phyloP scores from a whole-genome alignment of 2,888 invertebrate species.

The Resseliella maxima region DNA sequence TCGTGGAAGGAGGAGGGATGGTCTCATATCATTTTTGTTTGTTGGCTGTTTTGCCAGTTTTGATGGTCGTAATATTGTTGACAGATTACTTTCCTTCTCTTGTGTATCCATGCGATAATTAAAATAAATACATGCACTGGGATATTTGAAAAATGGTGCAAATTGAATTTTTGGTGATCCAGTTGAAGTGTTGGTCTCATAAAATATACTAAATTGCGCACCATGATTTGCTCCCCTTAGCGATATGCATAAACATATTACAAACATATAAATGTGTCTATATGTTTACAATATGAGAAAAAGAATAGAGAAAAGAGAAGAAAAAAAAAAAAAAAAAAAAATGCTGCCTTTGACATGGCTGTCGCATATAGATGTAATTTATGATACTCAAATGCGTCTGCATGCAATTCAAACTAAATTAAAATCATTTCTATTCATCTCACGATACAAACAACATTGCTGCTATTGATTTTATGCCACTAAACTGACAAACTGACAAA shows the following conservation, averaged over 20 bases:
- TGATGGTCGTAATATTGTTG: conserved; percentile 31
- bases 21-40: neutral
- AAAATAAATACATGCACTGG: conserved; percentile 51
- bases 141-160: conserved; percentile 44
- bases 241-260: neutral
- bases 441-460: neutral
- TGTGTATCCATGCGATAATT: neutral
- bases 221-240: neutral
- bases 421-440: conserved; percentile 41
- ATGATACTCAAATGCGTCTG: conserved; percentile 2
- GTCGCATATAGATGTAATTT: conserved; percentile 44
- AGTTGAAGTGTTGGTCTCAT: conserved; percentile 22
- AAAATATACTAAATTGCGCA: neutral
- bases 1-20: too few species aligned
- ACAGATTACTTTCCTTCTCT: conserved; percentile 31
- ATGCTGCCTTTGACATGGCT: neutral
- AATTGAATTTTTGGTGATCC: conserved; percentile 35
- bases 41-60: neutral
- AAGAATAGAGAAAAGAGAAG: neutral
- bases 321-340: neutral
- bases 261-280: neutral
- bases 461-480: neutral
- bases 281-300: neutral
- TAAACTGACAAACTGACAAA: neutral
- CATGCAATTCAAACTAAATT: conserved; percentile 36